Evolutionary conservation across 1,140 invertebrate species (phyloP), one percentile per base, ranked within the genome.

Genomic region (Eciton burchellii): DNA sequence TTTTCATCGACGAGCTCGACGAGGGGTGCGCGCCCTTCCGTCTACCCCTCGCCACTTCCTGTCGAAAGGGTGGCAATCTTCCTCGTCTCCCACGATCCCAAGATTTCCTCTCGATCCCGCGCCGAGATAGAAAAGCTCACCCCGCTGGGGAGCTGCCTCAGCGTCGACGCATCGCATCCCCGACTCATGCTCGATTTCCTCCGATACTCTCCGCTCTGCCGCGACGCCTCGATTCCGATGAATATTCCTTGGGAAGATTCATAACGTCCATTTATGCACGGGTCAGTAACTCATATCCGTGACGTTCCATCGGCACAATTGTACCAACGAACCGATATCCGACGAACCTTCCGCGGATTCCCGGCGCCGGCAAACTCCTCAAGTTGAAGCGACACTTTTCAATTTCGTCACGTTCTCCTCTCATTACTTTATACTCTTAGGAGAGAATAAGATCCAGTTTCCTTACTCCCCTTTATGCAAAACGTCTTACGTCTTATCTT

Each of bases 211-310:
- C 43, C 79, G 47, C 85, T 19, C 57, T 26, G 29, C 66, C 57
- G 29, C 76, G 73, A 68, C 47, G 54, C 83, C 59, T 81, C 84
- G 74, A 84, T 84, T 60, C 71, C 83, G 59, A 88, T 86, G 86
- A 89, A 89, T 89, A 89, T 88, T 86, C 77, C 71, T 73, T 54
- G 47, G 74, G 49, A 85, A 88, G 70, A 88, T 89, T 89, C 84
- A 90, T 89, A 89, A 89, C 83, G 86, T 90, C 88, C 84, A 81
- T 90, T 89, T 90, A 85, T 85, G 79, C 81, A 87, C 87, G 87
- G 87, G 87, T 85, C 87, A 84, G 82, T 89, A 65, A 83, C 87
- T 90, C 89, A 81, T 90, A 89, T 83, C 82, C 79, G 49, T 72
- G 21, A 77, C 41, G 41, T 71, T 86, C 68, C 70, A 49, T 29